These are phyloP conservation scores for Synaphobranchus kaupii DNA, from an alignment of 2,797 vertebrate genomes.

Conservation along the genomic window DNA sequence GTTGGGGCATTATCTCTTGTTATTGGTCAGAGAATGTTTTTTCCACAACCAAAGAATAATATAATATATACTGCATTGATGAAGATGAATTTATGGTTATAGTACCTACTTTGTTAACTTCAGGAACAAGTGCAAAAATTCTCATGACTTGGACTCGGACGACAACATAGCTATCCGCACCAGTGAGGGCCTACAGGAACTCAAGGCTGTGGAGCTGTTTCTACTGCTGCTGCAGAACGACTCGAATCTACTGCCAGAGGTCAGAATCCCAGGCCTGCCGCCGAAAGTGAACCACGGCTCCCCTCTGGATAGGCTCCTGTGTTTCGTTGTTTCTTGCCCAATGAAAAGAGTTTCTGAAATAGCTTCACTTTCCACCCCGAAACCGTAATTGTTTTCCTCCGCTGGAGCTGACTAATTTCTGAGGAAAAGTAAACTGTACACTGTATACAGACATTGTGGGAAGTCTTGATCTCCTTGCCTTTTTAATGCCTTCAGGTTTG, in stretches of 20 bases:
- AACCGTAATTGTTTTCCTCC: background rate
- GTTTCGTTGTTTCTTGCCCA: background rate
- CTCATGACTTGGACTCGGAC: conserved; percentile 66
- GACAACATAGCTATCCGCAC: conserved; percentile 72
- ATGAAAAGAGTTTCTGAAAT: background rate
- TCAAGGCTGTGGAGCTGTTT: conserved; percentile 73
- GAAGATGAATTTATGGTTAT: background rate
- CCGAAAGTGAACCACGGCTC: too few relatives aligned
- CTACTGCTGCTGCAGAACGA: conserved; percentile 90
- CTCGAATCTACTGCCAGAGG: conserved; percentile 84
- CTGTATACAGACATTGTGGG: background rate
- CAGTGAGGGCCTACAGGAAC: conserved; percentile 61
- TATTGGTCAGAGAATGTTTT: too few relatives aligned
- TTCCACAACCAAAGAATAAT: background rate
- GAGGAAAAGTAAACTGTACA: too few relatives aligned
- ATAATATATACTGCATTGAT: too few relatives aligned
- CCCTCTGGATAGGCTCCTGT: too few relatives aligned
- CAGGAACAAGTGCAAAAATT: conserved; percentile 69
- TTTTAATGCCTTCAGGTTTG: conserved; percentile 72
- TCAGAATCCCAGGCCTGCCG: conserved; percentile 52
- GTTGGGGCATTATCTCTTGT: too few relatives aligned
- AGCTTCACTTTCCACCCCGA: background rate
- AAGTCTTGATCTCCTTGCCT: background rate
- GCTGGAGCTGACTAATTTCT: too few relatives aligned
- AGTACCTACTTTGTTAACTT: conserved; percentile 23